A percentile compares a stretch with the other conserved stretches of the same genome.
These are phyloP conservation scores for Anaspis maculata DNA, from an alignment of 2,888 invertebrate genomes.

Conservation along the genomic window DNA sequence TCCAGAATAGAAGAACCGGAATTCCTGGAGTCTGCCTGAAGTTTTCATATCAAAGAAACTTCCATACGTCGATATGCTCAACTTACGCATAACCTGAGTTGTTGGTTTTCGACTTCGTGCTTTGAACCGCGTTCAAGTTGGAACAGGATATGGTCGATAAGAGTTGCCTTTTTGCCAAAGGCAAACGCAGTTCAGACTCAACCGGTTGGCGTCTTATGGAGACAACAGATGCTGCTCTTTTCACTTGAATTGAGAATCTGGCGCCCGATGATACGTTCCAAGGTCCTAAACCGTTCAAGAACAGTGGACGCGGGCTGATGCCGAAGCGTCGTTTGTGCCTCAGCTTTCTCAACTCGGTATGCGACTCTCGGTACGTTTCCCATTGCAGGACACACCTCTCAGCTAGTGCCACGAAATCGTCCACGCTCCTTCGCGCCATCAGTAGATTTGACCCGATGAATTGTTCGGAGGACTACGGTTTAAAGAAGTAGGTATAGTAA, in stretches of 20 bases:
- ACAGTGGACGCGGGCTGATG: constrained; percentile 42
- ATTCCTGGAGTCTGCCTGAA: constrained; percentile 22
- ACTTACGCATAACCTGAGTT: no score
- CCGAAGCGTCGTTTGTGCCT: constrained; percentile 43
- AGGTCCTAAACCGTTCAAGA: constrained; percentile 45
- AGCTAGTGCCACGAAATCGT: constrained; percentile 21
- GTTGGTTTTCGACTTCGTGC: no score
- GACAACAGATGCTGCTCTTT: constrained; percentile 42
- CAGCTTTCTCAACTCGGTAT: constrained; percentile 14
- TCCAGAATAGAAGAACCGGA: constrained; percentile 47
- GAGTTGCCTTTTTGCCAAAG: constrained; percentile 43
- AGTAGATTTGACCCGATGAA: no score
- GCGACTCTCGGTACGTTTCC: constrained; percentile 27
- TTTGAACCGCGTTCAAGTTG: constrained; percentile 25
- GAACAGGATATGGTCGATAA: constrained; percentile 43
- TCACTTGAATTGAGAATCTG: constrained; percentile 41
- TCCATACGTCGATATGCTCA: background rate
- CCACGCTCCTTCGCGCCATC: background rate
- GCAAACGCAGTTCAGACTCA: constrained; percentile 39
- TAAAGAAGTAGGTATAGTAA: no score
- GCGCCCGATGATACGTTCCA: constrained; percentile 44
- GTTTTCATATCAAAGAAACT: no score
- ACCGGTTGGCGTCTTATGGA: constrained; percentile 35
- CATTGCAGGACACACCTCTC: constrained; percentile 32
- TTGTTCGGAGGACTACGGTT: no score